A percentile compares a stretch with the other conserved stretches of the same genome.
Conservation (phyloP, 2,113 vertebrate species). For the Cathartes aura region DNA sequence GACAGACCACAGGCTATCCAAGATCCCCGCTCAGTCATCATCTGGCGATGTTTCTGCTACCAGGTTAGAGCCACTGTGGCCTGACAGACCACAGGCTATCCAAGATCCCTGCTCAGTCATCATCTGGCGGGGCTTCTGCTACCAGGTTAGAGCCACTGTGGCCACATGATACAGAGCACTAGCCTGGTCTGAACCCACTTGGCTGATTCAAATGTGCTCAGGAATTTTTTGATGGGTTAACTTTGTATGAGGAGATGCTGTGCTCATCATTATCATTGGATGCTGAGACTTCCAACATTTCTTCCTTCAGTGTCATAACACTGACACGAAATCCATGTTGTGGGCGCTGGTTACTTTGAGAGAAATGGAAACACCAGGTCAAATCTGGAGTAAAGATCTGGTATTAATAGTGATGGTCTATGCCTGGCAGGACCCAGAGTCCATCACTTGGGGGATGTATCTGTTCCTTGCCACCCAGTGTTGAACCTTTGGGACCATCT, state of each 20-base stretch:
- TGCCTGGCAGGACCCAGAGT: neutral
- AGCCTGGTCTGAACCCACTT: neutral
- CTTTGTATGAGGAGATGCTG: rapidly evolving
- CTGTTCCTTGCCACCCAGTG: neutral
- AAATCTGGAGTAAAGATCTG: neutral
- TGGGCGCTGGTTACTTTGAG: neutral
- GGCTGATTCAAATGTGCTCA: neutral
- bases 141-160: neutral
- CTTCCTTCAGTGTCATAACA: neutral
- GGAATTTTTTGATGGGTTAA: neutral
- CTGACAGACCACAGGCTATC: rapidly evolving
- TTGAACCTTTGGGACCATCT: neutral
- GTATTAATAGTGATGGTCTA: rapidly evolving
- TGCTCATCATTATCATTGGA: neutral
- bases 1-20: neutral
- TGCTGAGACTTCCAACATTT: neutral
- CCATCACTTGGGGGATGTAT: too few relatives aligned
- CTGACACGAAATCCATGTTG: neutral
- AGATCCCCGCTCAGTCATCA: neutral
- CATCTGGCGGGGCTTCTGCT: neutral
- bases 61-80: neutral
- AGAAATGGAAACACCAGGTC: neutral
- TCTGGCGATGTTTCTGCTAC: neutral
- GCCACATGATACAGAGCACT: neutral
- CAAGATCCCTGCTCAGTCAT: neutral